Evolutionary conservation across 2,113 vertebrate species (phyloP), one percentile per base, ranked within the genome.

Genomic region (Dendrocopos noguchii): DNA sequence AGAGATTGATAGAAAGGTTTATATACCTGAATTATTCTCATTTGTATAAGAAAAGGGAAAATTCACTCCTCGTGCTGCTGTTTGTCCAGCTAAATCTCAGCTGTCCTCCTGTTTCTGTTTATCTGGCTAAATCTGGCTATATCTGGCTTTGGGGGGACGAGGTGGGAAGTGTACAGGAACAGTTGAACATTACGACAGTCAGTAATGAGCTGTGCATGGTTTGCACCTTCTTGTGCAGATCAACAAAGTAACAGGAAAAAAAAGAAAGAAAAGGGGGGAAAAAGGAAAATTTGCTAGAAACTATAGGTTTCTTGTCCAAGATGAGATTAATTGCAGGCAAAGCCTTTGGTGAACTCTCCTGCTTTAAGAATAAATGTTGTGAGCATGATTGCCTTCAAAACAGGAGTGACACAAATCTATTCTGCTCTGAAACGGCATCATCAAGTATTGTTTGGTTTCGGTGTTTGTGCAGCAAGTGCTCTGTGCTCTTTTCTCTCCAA

Each of bases 401-500:
- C 81, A 44, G 63, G 95, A 93, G 36, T 57, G 87, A 52, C 63
- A 92, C 87, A 83, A 95, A 88, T 96, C 72, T 63, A 92, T 91
- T 95, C 75, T 44, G 78, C 73, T 94, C 90, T 81, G 93, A 86
- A 94, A 66, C 1, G 2, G 63, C 44, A 89, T 61, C 88, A 36
- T 85, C 78, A 89, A 95, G 46, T 87, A 77, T 88, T 88, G 92
- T 91, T 86, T 87, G 64, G 74, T 71, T 80, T 57, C 50, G 60
- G 87, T 88, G 65, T 77, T 95, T 91, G 91, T 96, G 82, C 84
- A 96, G 89, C 94, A 82, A 96, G 73, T 57, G 61, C 36, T 91
- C 3, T 25, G 61, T 95, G 77, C 93, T 94, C 94, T 88, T 94
- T 96, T 97, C 94, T 96, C 96, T 95, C 92, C 90, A 96, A 95